Conservation (phyloP, 2,888 invertebrate genomes). For the Merodon equestris region DNA sequence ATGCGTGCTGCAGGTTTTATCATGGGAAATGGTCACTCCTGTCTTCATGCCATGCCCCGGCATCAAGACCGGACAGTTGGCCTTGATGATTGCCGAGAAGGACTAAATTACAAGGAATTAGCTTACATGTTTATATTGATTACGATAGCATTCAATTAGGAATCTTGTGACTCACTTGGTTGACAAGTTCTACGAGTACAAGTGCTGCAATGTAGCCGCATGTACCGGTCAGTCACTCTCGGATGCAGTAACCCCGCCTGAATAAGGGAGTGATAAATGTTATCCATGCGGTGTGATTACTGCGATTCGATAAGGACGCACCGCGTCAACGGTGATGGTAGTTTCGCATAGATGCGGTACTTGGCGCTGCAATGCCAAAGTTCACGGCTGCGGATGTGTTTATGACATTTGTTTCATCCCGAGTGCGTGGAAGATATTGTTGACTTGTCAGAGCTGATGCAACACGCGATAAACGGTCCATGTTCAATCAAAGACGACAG, state of each 20-base stretch:
- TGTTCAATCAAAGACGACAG: conserved; percentile 53
- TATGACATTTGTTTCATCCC: conserved; percentile 66
- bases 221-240: conserved; percentile 15
- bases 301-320: conserved; percentile 65
- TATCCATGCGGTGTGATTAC: conserved; percentile 60
- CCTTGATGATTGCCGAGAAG: conserved; percentile 54
- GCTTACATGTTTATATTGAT: conserved; percentile 66
- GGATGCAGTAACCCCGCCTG: conserved; percentile 22
- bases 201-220: conserved; percentile 27
- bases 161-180: conserved; percentile 58
- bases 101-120: conserved; percentile 66
- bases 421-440: conserved; percentile 63
- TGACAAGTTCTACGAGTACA: conserved; percentile 54
- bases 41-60: background rate
- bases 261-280: conserved; percentile 43
- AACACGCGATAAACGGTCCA: conserved; percentile 62
- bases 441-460: conserved; percentile 58
- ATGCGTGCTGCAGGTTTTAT: conserved; percentile 66
- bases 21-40: conserved; percentile 36
- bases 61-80: conserved; percentile 15
- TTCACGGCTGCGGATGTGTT: conserved; percentile 63
- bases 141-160: conserved; percentile 67
- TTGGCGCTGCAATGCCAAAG: conserved; percentile 48
- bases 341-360: conserved; percentile 26
- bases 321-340: conserved; percentile 23